Evolutionary conservation across 2,797 vertebrate species (phyloP).

Genomic region (Falco naumanni): DNA sequence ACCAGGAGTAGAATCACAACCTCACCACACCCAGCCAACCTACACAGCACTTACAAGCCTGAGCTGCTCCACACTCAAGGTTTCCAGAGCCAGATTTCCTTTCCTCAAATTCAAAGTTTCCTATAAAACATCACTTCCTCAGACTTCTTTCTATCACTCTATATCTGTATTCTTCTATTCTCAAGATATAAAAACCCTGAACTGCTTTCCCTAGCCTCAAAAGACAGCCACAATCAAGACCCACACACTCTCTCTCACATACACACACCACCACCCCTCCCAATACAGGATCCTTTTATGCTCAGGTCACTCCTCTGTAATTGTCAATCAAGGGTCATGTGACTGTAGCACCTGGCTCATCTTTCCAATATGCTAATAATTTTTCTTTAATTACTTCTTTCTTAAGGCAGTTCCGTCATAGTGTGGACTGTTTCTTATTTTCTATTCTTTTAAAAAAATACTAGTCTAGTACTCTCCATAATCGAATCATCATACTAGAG

Average conservation of each 20-base stretch:
- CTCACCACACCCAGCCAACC: not conserved
- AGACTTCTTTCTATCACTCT: fast-evolving
- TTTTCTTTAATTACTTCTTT: not conserved
- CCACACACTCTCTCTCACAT: no score
- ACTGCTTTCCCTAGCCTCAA: no score
- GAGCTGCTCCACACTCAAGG: not conserved
- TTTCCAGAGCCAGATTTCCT: not conserved
- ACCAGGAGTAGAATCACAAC: not conserved
- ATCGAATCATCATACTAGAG: not conserved
- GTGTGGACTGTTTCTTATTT: not conserved
- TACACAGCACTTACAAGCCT: not conserved
- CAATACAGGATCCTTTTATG: not conserved
- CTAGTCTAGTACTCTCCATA: not conserved
- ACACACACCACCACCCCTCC: not conserved
- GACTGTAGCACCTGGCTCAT: not conserved
- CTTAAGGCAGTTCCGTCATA: not conserved
- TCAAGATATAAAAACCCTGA: fast-evolving
- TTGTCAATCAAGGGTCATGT: not conserved
- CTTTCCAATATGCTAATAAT: not conserved
- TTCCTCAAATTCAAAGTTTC: fast-evolving
- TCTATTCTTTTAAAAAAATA: not conserved
- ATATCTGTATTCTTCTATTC: fast-evolving
- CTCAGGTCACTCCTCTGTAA: not conserved
- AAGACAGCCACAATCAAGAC: fast-evolving
- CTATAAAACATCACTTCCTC: not conserved